These are phyloP conservation scores for Eupleurogrammus muticus DNA, from an alignment of 2,797 vertebrate species.

Conservation along the genomic window DNA sequence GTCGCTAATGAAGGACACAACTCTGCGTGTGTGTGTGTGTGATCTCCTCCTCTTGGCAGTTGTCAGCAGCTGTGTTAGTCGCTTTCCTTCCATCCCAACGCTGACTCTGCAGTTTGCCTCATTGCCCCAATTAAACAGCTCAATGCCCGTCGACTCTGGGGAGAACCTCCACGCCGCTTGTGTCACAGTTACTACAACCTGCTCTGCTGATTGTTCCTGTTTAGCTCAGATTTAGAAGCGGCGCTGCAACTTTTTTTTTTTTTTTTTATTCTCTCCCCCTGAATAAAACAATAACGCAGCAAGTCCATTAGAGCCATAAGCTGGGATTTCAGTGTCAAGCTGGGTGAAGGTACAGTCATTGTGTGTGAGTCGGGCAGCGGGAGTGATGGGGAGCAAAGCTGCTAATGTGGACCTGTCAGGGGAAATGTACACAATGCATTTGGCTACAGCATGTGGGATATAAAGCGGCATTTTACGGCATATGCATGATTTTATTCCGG, in stretches of 20 bases:
- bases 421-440: conserved; percentile 16
- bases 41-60: conserved; percentile 48
- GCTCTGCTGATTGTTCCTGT: conserved; percentile 36
- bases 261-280: too few relatives aligned
- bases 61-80: conserved; percentile 52
- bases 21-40: conserved; percentile 36
- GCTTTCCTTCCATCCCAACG: conserved; percentile 52
- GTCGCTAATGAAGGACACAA: conserved; percentile 14
- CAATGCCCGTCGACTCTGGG: conserved; percentile 67
- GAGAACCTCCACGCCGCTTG: conserved; percentile 52
- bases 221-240: conserved; percentile 21
- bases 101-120: conserved; percentile 66
- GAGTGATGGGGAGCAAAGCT: conserved; percentile 22
- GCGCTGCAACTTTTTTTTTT: conserved; percentile 5
- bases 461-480: not conserved
- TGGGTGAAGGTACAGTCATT: conserved; percentile 11
- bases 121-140: conserved; percentile 69
- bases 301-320: conserved; percentile 28
- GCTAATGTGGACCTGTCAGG: conserved; percentile 17
- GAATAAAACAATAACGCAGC: conserved; percentile 28
- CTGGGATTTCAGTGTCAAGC: conserved; percentile 31
- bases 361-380: conserved; percentile 8
- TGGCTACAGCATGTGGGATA: not conserved
- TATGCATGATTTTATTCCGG: not conserved
- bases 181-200: conserved; percentile 60